Evolutionary conservation across 2,797 vertebrate genomes (phyloP), one percentile per base, ranked within the genome.

Genomic region (Danio aesculapii): DNA sequence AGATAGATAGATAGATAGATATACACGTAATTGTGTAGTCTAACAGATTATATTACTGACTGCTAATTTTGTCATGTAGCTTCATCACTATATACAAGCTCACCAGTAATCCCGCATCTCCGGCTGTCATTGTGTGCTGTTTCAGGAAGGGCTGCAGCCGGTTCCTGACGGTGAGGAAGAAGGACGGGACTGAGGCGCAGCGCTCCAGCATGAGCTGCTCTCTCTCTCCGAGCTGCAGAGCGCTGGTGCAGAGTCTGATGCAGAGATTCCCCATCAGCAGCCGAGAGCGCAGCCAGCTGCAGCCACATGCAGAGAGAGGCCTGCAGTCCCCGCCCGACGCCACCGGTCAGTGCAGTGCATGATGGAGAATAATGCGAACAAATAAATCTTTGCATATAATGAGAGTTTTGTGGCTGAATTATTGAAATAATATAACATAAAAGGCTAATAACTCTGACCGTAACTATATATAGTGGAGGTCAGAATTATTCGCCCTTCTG

Each of bases 131-230:
- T 30, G 4, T 9, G 4, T 63, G 78, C 74, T 30, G 13, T 89
- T 85, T 41, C 85, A 99, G 98, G 77, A 98, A 97, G 92, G 96
- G 95, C 85, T 68, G 90, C 66, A 92, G 85, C 84, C 93, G 97
- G 82, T 96, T 91, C 81, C 90, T 99, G 64, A 97, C 96, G 6
- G 88, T 99, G 81, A 95, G 91, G 88, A 99, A 97, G 89, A 99
- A 94, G 86, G 90, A 93, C 81, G 92, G 93, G 63, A 93, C 91
- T 16, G 95, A 96, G 61, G 84, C 90, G 69, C 86, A 88, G 39
- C 92, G 47, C 78, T 87, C 94, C 21, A 81, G 89, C 86, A 96
- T 96, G 94, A 91, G 92, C 68, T 96, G 96, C 81, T 84, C 76
- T 62, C 90, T 97, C 67, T 90, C 94, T 88, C 91, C 93, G 59